Base-by-base conservation (phyloP, 2,888 invertebrate species). In the Apamea epomidion region DNA sequence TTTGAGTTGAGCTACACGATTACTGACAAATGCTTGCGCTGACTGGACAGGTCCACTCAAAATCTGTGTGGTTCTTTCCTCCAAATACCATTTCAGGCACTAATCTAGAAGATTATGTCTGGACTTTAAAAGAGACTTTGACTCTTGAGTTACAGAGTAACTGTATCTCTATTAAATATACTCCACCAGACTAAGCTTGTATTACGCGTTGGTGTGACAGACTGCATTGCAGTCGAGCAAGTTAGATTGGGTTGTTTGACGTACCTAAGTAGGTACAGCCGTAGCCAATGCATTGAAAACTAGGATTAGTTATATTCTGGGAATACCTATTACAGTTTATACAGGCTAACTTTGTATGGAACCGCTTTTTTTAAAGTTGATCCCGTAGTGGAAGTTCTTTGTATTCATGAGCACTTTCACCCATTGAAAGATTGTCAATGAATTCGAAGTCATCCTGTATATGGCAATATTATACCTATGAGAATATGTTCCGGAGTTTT, bases 231-330 rank as follows among this genome's bases (percentile, higher is more conserved):
- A 70, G 73, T 83, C 76, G 89, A 87, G 88, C 85, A 92, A 92
- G 90, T 92, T 92, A 91, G 88, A 91, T 92, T 91, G 88, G 90
- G 89, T 90, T 85, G 89, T 90, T 87, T 86, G 89, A 80, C 77
- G 62, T 75, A 74, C 80, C 65, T 32, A 67, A 18, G 10, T 64
- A 37, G 21, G 37, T 25, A 42, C 18, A 29, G 2, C 74, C 54
- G 58, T 64, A 51, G 60, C 48, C 75, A 76, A 81, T 84, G 80
- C 78, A 80, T 69, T 78, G 62, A 45, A 73, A 83, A 87, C 74
- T 85, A 78, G 87, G 76, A 83, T 88, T 45, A 81, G 77, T 86
- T 79, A 37, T 64, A 85, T 84, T 79, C 51, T 71, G 58, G 7
- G 21, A 58, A 74, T 60, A 70, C 1, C 21, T n/a, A n/a, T 58